Base-by-base conservation (phyloP, 2,888 invertebrate species). In the Eupithecia centaureata region DNA sequence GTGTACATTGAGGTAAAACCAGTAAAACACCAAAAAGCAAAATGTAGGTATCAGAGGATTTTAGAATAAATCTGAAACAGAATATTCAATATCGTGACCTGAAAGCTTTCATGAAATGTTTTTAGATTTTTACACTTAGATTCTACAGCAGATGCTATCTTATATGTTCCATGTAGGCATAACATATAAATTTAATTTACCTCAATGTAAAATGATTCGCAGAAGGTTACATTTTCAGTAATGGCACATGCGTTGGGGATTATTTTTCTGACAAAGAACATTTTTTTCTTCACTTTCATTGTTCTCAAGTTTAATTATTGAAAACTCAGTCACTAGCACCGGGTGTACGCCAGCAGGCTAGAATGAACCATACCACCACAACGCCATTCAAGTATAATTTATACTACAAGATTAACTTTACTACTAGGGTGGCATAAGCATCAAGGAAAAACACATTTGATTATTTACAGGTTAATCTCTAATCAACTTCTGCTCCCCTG, bases 31-130 rank as follows among this genome's bases (percentile, higher is more conserved):
- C 47, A 22, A 47, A 47, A 47, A 47, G 47, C 8, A 18, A 42
- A 42, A 42, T 18, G 35, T 33, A 38, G 25, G n/a, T n/a, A n/a
- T n/a, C n/a, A n/a, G n/a, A n/a, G 38, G 15, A 59, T 59, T 38
- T 35, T 60, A 28, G 38, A 27, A n/a, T 60, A 61, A 38, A 35
- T 59, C 51, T n/a, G 22, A 59, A 59, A 64, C 64, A 51, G 63
- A 64, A 64, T 64, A 51, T 51, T 56, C 54, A 56, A 64, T 57
- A 27, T 57, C 8, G n/a, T 27, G 33, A 47, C 32, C 18, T 59
- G 25, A 32, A 64, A 51, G n/a, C 28, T 56, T n/a, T n/a, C n/a
- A 56, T 56, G 52, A n/a, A 56, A n/a, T 56, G n/a, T 28, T 56
- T 54, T 56, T 56, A 56, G 22, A 47, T 7, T 22, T n/a, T 47